Conservation (phyloP, 2,797 vertebrate species). For the Poeciliopsis turneri region DNA sequence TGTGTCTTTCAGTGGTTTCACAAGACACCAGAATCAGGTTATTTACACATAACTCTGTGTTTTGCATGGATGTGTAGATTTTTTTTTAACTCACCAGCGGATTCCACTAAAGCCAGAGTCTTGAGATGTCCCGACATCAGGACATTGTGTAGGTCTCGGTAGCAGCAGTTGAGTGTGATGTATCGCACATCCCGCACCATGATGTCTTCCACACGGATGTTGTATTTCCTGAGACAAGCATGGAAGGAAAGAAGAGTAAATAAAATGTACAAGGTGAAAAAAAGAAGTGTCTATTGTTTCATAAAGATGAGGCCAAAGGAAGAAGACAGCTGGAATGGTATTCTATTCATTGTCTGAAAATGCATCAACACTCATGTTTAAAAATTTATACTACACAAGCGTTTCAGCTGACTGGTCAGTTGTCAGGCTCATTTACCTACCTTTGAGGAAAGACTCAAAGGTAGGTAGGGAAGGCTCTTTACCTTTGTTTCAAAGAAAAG, state of each 20-base stretch:
- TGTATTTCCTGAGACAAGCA: constrained; percentile 87
- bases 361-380: background rate
- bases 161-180: no score
- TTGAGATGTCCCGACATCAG: constrained; percentile 89
- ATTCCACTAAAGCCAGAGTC: constrained; percentile 91
- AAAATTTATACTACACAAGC: background rate
- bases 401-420: background rate
- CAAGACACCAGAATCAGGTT: background rate
- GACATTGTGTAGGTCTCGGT: constrained; percentile 44
- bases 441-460: background rate
- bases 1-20: background rate
- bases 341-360: background rate
- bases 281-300: background rate
- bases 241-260: background rate
- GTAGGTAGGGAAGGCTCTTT: constrained; percentile 1
- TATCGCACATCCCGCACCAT: constrained; percentile 91
- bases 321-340: background rate
- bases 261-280: background rate
- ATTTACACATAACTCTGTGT: background rate
- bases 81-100: constrained; percentile 80
- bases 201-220: constrained; percentile 95
- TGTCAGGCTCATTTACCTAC: no score
- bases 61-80: background rate
- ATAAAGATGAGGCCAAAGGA: background rate
- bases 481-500: no score